Evolutionary conservation across 2,888 invertebrate genomes (phyloP).

Genomic region (Cecidostiba fungosa): DNA sequence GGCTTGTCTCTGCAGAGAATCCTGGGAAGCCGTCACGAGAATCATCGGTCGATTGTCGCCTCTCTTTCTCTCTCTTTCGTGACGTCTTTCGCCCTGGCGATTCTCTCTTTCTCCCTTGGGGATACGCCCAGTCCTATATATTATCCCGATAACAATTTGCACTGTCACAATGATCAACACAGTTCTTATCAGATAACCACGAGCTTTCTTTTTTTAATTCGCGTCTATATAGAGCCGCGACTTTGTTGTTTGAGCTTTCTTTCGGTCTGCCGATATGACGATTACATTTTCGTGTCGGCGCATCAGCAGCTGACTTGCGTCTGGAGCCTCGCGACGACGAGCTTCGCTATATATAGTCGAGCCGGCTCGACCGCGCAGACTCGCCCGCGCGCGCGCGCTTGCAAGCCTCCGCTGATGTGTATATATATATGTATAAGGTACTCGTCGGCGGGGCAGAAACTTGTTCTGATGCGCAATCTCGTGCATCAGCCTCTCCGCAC

Average conservation of each 20-base stretch:
- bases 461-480: background rate
- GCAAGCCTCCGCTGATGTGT: background rate
- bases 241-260: background rate
- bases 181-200: background rate
- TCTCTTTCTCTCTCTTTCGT: background rate
- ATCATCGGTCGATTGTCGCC: slow-evolving; percentile 45
- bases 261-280: slow-evolving; percentile 48
- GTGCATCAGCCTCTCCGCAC: too few relatives aligned
- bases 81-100: background rate
- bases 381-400: slow-evolving; percentile 62
- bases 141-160: background rate
- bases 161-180: background rate
- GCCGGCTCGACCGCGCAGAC: slow-evolving; percentile 73
- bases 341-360: slow-evolving; percentile 74
- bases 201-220: too few relatives aligned
- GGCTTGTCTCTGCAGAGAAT: slow-evolving; percentile 46
- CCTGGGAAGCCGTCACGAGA: slow-evolving; percentile 54
- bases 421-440: background rate
- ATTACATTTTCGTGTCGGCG: slow-evolving; percentile 75
- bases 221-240: background rate
- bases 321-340: slow-evolving; percentile 75
- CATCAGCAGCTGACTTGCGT: slow-evolving; percentile 70
- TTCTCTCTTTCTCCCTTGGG: background rate
- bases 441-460: background rate
- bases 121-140: background rate